Base-by-base conservation (phyloP, 2,797 vertebrate species). In the Anas acuta region DNA sequence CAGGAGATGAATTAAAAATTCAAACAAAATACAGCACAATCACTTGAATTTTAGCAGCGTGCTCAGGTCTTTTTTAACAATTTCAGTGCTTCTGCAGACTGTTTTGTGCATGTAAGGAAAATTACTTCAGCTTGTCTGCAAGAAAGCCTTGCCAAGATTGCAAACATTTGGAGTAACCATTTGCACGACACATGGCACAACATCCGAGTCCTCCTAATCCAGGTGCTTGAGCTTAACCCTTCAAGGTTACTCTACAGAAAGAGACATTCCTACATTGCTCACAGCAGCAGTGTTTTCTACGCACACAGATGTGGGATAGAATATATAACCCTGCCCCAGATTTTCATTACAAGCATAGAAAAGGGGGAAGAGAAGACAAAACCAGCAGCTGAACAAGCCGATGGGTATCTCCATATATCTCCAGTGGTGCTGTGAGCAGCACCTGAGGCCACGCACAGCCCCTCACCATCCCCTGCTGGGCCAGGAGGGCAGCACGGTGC, bases 1-100 rank as follows among this genome's bases (percentile, higher is more conserved):
- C 71, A 76, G 78, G 89, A 91, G 57, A 88, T 35, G 18, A 90
- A 89, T 83, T 88, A 92, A 82, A 93, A 84, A 85, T 94, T 79
- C 74, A 80, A 51, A 77, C 6, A 90, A 81, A 87, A 84, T 14
- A 22, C 2, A 58, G 54, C 32, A 47, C 57, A 65, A 90, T 88
- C 79, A 91, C 60, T 22, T 69, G 76, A 75, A 69, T 81, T 88
- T 86, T 49, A 84, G 83, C 62, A 88, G 64, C 60, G 53, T 7
- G 39, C 69, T 71, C 35, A 53, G 33, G 21, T 64, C 89, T 70
- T 84, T 78, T 43, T 65, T 65, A 84, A 88, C 49, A 30, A 76
- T 75, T 75, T 64, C 74, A 91, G 11, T 66, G 64, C 61, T 88
- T 84, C 70, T 45, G 8, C 53, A 78, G 71, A 25, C 11, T 41